Base-by-base conservation (phyloP, 2,113 vertebrate species). In the Ctenomys sociabilis region DNA sequence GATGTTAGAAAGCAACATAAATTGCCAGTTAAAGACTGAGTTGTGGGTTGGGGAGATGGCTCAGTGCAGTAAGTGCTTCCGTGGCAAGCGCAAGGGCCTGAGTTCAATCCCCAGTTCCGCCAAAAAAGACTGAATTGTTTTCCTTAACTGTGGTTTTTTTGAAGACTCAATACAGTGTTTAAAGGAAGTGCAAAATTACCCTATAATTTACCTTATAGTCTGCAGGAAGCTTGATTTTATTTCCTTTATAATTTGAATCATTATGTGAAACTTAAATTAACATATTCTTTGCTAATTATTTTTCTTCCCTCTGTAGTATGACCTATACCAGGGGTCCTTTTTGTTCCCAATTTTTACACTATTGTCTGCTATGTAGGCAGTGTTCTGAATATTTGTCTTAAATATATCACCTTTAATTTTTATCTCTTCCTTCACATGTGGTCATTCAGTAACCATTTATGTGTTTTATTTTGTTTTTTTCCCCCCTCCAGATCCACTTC, bases 81-180 rank as follows among this genome's bases (percentile, higher is more conserved):
- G n/a, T n/a, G n/a, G n/a, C n/a, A n/a, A n/a, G n/a, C n/a, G n/a
- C n/a, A n/a, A n/a, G n/a, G n/a, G n/a, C n/a, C n/a, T n/a, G n/a
- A n/a, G n/a, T n/a, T n/a, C n/a, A n/a, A n/a, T n/a, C n/a, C n/a
- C n/a, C n/a, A n/a, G n/a, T n/a, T n/a, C n/a, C n/a, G n/a, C n/a
- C n/a, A n/a, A n/a, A n/a, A 49, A 91, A 90, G 90, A 6, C 75
- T 81, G 84, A 88, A 30, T 73, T 61, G 26, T 92, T 95, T 91
- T 92, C 37, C 52, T 85, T 82, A 32, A 92, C 21, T 70, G 75
- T 43, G 72, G 21, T 91, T 78, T 93, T 54, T 85, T 91, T 85
- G 57, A 94, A 49, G 11, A 40, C 22, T 90, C 26, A 85, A 0
- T 88, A 43, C 30, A 22, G 21, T 91, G 35, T 93, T 88, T 83